Percentiles rank a stretch among this genome's conserved stretches.
Conservation (phyloP, 2,888 invertebrate species). For the Melanargia galathea region DNA sequence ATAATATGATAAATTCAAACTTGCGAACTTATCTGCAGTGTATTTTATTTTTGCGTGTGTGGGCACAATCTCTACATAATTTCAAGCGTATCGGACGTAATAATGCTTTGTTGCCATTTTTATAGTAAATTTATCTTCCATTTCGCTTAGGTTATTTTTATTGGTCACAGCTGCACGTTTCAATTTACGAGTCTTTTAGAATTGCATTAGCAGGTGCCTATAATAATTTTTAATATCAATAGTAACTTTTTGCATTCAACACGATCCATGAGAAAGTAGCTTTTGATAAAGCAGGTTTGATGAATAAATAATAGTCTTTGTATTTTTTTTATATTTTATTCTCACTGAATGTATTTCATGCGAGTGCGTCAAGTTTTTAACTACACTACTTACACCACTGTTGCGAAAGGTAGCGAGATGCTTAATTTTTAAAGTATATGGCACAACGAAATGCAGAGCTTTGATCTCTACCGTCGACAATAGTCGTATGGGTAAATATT, state of each 20-base stretch:
- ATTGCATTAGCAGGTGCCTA: constrained; percentile 35
- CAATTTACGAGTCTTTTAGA: constrained; percentile 31
- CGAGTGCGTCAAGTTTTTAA: neutral
- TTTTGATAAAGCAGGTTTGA: constrained; percentile 17
- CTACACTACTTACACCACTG: neutral
- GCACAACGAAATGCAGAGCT: neutral
- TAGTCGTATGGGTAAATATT: constrained; percentile 3
- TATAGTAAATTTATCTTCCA: constrained; percentile 34
- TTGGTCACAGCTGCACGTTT: constrained; percentile 25
- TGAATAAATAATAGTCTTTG: constrained; percentile 7
- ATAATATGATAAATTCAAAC: constrained; percentile 47
- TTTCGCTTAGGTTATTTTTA: constrained; percentile 36
- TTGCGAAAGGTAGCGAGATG: neutral
- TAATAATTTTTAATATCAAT: constrained; percentile 27
- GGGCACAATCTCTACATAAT: constrained; percentile 33
- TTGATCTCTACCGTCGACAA: neutral
- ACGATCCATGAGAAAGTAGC: constrained; percentile 25
- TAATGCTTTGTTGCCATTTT: constrained; percentile 34
- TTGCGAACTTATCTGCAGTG: constrained; percentile 37
- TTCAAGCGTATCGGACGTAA: constrained; percentile 33
- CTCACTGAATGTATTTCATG: neutral
- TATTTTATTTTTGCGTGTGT: constrained; percentile 39
- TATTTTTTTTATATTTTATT: constrained; percentile 7
- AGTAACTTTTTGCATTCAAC: constrained; percentile 22
- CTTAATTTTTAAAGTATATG: neutral